A percentile compares a stretch with the other conserved stretches of the same genome.
Evolutionary conservation across 1,140 invertebrate genomes (phyloP).

Genomic region (Drosophila biarmipes): DNA sequence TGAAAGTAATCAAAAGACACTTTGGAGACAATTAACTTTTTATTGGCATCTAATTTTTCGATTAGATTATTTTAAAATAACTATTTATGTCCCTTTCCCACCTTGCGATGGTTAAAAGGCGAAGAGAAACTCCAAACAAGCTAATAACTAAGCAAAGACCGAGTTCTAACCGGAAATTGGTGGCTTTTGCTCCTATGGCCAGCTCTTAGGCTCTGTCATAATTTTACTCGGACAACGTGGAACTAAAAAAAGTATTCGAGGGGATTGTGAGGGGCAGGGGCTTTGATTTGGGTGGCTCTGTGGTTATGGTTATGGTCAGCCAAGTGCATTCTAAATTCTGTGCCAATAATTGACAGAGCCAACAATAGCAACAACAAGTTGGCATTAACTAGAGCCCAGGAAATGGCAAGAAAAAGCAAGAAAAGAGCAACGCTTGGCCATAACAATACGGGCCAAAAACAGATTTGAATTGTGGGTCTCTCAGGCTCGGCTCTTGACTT

Average conservation of each 20-base stretch:
- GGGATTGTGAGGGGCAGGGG: constrained; percentile 3
- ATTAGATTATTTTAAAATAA: constrained; percentile 8
- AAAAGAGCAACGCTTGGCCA: constrained; percentile 36
- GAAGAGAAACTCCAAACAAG: constrained; percentile 33
- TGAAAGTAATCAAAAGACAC: neutral
- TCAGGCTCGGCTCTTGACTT: constrained; percentile 65
- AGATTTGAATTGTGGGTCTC: constrained; percentile 76
- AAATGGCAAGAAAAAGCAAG: constrained; percentile 47
- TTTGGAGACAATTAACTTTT: neutral
- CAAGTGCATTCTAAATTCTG: constrained; percentile 72
- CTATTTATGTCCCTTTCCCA: constrained; percentile 25
- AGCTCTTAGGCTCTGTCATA: constrained; percentile 57
- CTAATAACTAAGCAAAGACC: constrained; percentile 17
- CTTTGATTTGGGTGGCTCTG: constrained; percentile 75
- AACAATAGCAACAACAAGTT: constrained; percentile 44
- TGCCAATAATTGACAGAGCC: constrained; percentile 76
- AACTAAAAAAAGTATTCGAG: neutral
- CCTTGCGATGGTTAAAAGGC: constrained; percentile 5
- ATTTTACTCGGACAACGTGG: constrained; percentile 46
- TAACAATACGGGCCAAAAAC: constrained; percentile 70
- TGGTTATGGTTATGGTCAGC: constrained; percentile 62
- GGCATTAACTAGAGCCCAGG: constrained; percentile 38
- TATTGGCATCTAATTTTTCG: neutral
- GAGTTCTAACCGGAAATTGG: constrained; percentile 68
- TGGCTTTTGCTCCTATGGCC: constrained; percentile 56